phyloP scores from a whole-genome alignment of 1,140 invertebrate genomes.

The Bursaphelenchus mucronatus region DNA sequence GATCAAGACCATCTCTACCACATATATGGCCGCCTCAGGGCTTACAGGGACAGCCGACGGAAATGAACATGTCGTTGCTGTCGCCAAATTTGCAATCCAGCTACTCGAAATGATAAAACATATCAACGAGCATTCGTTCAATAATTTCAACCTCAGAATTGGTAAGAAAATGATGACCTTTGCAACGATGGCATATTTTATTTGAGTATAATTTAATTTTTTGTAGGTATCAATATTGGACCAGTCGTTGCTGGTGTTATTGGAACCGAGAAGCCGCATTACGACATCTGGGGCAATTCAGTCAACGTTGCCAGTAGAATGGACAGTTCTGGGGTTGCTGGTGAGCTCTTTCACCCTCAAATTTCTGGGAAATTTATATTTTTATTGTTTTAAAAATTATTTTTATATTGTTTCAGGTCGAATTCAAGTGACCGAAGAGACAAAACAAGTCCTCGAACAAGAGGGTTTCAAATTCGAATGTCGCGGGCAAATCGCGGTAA shows the following conservation, averaged over 20 bases:
- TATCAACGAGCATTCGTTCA: conserved; percentile 52
- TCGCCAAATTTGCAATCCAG: conserved; percentile 85
- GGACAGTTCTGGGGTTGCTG: conserved; percentile 43
- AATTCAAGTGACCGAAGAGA: conserved; percentile 57
- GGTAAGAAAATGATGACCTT: conserved; percentile 35
- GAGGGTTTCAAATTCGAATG: conserved; percentile 60
- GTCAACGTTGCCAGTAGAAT: conserved; percentile 73
- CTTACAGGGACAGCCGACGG: conserved; percentile 62
- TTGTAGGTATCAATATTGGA: conserved; percentile 59
- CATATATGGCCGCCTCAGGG: conserved; percentile 92
- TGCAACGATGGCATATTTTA: conserved; percentile 27
- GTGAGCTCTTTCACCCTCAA: no score
- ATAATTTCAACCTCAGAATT: conserved; percentile 53
- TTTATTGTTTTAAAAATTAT: neutral
- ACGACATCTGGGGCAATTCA: conserved; percentile 97
- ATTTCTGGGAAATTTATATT: neutral
- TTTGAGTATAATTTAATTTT: conserved; percentile 4
- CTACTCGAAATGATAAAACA: conserved; percentile 52
- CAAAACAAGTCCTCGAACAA: conserved; percentile 50
- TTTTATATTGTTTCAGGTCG: conserved; percentile 23
- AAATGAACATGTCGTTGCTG: conserved; percentile 66
- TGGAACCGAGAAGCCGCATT: conserved; percentile 88
- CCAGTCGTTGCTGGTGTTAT: conserved; percentile 74
- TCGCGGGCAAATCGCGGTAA: conserved; percentile 58
- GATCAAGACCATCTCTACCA: conserved; percentile 91